These are phyloP conservation scores for Cepphus grylle DNA, from an alignment of 2,113 vertebrate genomes.

Conservation along the genomic window DNA sequence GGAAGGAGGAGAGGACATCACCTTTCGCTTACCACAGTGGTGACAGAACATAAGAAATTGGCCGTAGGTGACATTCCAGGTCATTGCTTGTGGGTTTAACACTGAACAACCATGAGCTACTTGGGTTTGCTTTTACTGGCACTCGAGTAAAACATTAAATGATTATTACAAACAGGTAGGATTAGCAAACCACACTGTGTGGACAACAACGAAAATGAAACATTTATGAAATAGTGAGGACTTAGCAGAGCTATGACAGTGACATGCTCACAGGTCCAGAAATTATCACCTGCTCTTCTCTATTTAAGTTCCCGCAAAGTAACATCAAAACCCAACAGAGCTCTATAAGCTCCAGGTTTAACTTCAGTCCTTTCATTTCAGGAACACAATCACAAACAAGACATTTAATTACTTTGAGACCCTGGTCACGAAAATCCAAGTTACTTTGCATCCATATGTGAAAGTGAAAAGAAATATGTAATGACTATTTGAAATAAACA, in stretches of 20 bases:
- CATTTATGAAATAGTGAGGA: neutral
- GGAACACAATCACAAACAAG: slow-evolving; percentile 75
- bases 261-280: neutral
- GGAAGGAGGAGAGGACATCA: neutral
- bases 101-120: neutral
- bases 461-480: neutral
- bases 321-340: neutral
- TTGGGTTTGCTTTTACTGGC: neutral
- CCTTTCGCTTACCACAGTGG: neutral
- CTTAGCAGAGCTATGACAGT: neutral
- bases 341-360: slow-evolving; percentile 59
- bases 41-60: neutral
- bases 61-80: neutral
- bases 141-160: neutral
- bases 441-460: neutral
- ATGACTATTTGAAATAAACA: neutral
- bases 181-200: neutral
- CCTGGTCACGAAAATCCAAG: slow-evolving; percentile 77
- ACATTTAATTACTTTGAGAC: slow-evolving; percentile 78
- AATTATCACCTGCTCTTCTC: neutral
- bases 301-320: neutral
- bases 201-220: neutral
- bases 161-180: neutral
- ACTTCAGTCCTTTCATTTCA: slow-evolving; percentile 76
- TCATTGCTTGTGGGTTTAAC: neutral